Evolutionary conservation across 1,140 invertebrate species (phyloP).

Genomic region (Leptinotarsa lineolata): DNA sequence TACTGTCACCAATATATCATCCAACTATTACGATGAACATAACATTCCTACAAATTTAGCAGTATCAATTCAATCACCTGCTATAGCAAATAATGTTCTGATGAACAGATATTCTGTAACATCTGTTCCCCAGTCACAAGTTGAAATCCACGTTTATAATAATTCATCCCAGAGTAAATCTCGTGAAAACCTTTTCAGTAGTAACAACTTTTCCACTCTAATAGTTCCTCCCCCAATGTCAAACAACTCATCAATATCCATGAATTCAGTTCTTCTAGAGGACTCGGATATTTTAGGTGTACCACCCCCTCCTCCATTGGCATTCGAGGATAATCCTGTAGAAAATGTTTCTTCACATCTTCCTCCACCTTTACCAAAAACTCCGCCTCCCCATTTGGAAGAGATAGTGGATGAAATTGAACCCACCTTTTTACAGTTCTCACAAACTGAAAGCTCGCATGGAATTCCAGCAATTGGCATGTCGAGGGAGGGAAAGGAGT

Average conservation of each 20-base stretch:
- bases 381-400: slow-evolving; percentile 11
- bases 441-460: too few species aligned
- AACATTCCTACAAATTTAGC: neutral
- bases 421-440: neutral
- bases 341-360: slow-evolving; percentile 21
- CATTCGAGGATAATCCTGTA: slow-evolving; percentile 20
- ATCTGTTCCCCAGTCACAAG: slow-evolving; percentile 14
- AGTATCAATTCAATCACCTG: neutral
- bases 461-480: neutral
- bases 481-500: neutral
- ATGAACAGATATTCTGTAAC: slow-evolving; percentile 23
- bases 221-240: neutral
- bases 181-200: neutral
- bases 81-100: neutral
- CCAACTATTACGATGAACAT: neutral
- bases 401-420: neutral
- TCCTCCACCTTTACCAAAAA: slow-evolving; percentile 31
- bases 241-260: neutral
- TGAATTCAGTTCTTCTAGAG: slow-evolving; percentile 27
- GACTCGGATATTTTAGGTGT: slow-evolving; percentile 36
- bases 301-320: slow-evolving; percentile 38
- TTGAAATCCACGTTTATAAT: slow-evolving; percentile 34
- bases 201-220: neutral
- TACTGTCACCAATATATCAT: neutral
- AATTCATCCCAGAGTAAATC: slow-evolving; percentile 19